phyloP scores from a whole-genome alignment of 2,113 vertebrate genomes.

The Trachemys scripta region DNA sequence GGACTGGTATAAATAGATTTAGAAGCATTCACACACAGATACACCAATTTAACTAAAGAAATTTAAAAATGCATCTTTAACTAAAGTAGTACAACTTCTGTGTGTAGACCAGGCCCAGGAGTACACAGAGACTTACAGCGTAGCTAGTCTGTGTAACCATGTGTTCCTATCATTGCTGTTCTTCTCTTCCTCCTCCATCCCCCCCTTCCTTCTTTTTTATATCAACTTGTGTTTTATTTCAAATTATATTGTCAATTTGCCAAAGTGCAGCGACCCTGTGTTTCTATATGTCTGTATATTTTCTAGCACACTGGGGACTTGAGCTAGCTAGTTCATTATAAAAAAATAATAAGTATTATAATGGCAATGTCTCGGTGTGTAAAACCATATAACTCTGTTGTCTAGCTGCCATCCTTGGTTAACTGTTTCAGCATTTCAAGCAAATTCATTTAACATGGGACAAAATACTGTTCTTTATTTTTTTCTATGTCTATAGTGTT shows the following conservation, averaged over 20 bases:
- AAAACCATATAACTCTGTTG: background rate
- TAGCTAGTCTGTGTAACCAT: background rate
- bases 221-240: background rate
- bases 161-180: background rate
- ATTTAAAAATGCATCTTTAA: background rate
- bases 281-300: background rate
- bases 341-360: background rate
- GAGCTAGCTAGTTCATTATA: background rate
- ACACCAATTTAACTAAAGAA: background rate
- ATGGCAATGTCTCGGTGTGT: background rate
- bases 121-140: background rate
- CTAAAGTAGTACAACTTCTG: background rate
- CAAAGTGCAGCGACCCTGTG: background rate
- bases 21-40: background rate
- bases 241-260: background rate
- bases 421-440: background rate
- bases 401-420: background rate
- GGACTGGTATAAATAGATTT: background rate
- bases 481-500: background rate
- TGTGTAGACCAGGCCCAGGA: background rate
- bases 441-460: accelerated
- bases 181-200: background rate
- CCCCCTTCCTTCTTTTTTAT: background rate
- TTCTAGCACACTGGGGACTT: background rate
- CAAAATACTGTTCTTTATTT: background rate